Evolutionary conservation across 2,797 vertebrate genomes (phyloP), one percentile per base, ranked within the genome.

Genomic region (Diceros bicornis): DNA sequence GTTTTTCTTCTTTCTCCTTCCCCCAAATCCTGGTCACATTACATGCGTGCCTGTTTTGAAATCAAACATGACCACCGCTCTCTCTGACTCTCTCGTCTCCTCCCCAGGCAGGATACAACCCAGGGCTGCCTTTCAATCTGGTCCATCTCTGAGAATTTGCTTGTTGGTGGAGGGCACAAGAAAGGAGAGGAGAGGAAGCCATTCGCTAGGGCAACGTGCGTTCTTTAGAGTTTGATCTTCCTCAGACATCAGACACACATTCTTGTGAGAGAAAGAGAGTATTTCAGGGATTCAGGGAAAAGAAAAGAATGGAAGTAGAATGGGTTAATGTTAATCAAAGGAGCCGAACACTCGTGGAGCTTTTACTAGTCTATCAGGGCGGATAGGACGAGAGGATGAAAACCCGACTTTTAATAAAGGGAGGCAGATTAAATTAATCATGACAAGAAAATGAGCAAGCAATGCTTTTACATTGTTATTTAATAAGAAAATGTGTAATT

Each of bases 401-500:
- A 97, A 94, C 94, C 17, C 97, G 93, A 97, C 97, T 97, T 97
- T 97, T 97, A 96, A 98, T 97, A 97, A 97, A 98, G 61, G 92
- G 89, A 98, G 91, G 94, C 86, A 96, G 97, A 97, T 97, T 97
- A 97, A 97, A 98, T 98, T 98, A 98, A 97, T 98, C 96, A 95
- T 95, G 97, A 97, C 97, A 98, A 96, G 94, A 97, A 98, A 97
- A 98, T 95, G 96, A 97, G 92, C 88, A 96, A 98, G 96, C 97
- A 98, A 97, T 98, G 95, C 96, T 97, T 96, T 97, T 89, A 93
- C 96, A 97, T 98, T 98, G 97, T 98, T 98, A 98, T 98, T 98
- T 98, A 98, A 98, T 98, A 98, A 98, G 98, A 98, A 98, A 98
- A 98, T 96, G 94, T 98, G 96, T 98, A 98, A 98, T 98, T 98